Base-by-base conservation (phyloP, 2,113 vertebrate genomes). In the Perca schrenkii region DNA sequence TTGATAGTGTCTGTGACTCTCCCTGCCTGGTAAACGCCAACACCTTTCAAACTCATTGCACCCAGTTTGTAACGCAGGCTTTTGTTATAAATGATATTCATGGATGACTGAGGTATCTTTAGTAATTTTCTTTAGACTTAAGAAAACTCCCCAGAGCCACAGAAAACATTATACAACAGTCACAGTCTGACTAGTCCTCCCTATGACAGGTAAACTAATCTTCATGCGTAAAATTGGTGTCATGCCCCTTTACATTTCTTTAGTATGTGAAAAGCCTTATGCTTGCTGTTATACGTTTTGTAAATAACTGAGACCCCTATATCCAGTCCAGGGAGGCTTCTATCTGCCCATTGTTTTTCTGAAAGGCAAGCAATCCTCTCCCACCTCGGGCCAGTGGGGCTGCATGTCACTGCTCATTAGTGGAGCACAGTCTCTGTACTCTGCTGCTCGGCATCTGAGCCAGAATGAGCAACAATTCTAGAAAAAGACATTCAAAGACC, bases 371-470 rank as follows among this genome's bases (percentile, higher is more conserved):
- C 22, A 62, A 56, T 81, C 77, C 74, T 80, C 62, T 87, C 80
- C 83, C 79, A 70, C 68, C 43, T 53, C 50, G 65, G 77, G 50
- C 68, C 74, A 77, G 19, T 54, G 77, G 57, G 83, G 85, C 83
- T 80, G 77, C 69, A 73, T 91, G 85, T 87, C 84, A 69, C 74
- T 74, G 83, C 80, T 91, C 79, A 92, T 92, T 92, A 92, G 84
- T 70, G 40, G 31, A 83, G 56, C 67, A 87, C 83, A 84, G 86
- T 87, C 58, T 90, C 69, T 80, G 70, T 49, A 61, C 82, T 89
- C 73, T 82, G 79, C 61, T 56, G 21, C 22, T 17, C 0, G 21
- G 21, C 66, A 81, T 34, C 67, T n/a, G 52, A 74, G 70, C 69
- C 78, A 69, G 17, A 74, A 77, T 65, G 36, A 79, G 73, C 19